phyloP scores from a whole-genome alignment of 2,797 vertebrate genomes.

The Helicolenus hilgendorfi region DNA sequence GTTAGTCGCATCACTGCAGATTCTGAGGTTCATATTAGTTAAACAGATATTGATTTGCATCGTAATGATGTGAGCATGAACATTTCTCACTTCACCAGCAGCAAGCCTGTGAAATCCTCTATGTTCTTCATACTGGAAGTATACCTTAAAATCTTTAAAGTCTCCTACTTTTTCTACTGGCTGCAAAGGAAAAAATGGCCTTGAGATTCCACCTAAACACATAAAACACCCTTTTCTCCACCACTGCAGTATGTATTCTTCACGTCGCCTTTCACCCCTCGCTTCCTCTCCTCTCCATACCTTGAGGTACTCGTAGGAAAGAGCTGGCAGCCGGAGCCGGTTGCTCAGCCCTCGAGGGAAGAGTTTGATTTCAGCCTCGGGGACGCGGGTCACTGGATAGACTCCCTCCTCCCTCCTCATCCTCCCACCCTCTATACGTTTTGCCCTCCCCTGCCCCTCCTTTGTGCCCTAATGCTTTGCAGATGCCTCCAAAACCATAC shows the following conservation, averaged over 20 bases:
- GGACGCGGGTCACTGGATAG: conserved; percentile 68
- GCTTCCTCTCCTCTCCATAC: conserved; percentile 49
- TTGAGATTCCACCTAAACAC: conserved; percentile 19
- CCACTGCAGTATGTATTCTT: conserved; percentile 13
- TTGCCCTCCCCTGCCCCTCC: conserved; percentile 27
- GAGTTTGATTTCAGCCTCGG: conserved; percentile 77
- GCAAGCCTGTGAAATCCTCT: neutral
- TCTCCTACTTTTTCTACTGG: conserved; percentile 4
- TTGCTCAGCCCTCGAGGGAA: conserved; percentile 53
- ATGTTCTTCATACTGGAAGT: neutral
- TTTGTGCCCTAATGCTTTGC: conserved; percentile 70
- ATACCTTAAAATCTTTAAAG: neutral
- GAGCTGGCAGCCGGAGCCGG: conserved; percentile 58
- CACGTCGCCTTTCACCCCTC: conserved; percentile 27
- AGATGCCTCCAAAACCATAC: conserved; percentile 70
- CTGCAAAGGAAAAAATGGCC: neutral
- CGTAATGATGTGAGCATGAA: neutral
- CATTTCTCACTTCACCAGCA: neutral
- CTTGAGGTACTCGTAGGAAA: conserved; percentile 40
- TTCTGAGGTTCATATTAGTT: neutral
- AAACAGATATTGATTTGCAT: neutral
- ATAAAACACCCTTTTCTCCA: conserved; percentile 37
- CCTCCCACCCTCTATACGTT: conserved; percentile 7
- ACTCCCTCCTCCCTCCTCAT: conserved; percentile 36
- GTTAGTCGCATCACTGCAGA: neutral